Percentiles rank a stretch among this genome's conserved stretches.
Conservation (phyloP, 1,140 invertebrate genomes). For the Drosophila pseudoobscura region DNA sequence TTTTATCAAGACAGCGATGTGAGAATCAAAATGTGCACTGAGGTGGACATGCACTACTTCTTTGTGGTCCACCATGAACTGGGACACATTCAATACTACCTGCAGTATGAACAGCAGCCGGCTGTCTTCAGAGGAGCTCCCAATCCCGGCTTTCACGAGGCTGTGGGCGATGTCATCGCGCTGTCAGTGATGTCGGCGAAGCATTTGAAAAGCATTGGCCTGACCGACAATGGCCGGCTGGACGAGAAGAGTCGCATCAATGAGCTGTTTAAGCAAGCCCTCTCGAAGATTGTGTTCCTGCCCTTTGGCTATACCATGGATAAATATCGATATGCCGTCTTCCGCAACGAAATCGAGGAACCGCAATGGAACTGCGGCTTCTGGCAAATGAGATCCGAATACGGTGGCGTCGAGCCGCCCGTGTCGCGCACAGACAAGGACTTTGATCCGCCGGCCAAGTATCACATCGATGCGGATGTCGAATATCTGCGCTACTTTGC, state of each 20-base stretch:
- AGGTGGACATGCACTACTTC: slow-evolving; percentile 87
- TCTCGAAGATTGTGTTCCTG: slow-evolving; percentile 87
- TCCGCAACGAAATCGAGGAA: slow-evolving; percentile 84
- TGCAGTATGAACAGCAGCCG: slow-evolving; percentile 89
- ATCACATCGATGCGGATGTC: slow-evolving; percentile 85
- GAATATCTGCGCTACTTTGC: slow-evolving; percentile 87
- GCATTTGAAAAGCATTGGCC: slow-evolving; percentile 85
- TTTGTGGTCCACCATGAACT: slow-evolving; percentile 91
- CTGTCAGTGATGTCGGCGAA: slow-evolving; percentile 86
- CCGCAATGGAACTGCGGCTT: slow-evolving; percentile 85
- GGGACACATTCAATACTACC: slow-evolving; percentile 90
- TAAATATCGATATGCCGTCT: slow-evolving; percentile 85
- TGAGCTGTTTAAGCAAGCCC: slow-evolving; percentile 81
- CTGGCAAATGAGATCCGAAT: slow-evolving; percentile 85
- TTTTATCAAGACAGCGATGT: slow-evolving; percentile 86
- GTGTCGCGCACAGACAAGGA: slow-evolving; percentile 84
- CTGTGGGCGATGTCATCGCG: slow-evolving; percentile 88
- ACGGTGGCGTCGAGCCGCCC: slow-evolving; percentile 86
- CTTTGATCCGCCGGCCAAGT: slow-evolving; percentile 88
- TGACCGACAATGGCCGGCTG: slow-evolving; percentile 70
- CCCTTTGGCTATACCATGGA: slow-evolving; percentile 85
- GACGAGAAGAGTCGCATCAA: slow-evolving; percentile 79
- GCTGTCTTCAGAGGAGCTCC: slow-evolving; percentile 87
- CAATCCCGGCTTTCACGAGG: slow-evolving; percentile 91
- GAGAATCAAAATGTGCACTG: slow-evolving; percentile 92